Conservation (phyloP, 2,113 vertebrate genomes). For the Noctilio leporinus region DNA sequence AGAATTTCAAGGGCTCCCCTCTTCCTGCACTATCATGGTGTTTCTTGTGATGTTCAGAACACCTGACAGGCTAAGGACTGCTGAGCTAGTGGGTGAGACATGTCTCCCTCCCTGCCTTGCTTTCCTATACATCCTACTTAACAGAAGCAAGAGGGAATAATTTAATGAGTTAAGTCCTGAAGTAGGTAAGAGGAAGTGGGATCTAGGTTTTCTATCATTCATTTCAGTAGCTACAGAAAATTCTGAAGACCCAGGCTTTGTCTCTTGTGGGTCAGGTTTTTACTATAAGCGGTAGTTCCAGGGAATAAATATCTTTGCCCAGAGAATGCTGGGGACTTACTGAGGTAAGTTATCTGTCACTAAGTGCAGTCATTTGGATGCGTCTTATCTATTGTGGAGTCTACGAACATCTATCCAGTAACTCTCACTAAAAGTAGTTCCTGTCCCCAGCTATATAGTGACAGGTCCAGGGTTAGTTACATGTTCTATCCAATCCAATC, state of each 20-base stretch:
- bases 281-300: background rate
- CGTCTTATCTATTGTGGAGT: background rate
- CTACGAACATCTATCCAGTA: background rate
- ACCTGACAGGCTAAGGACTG: too few relatives aligned
- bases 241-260: background rate
- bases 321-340: background rate
- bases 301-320: background rate
- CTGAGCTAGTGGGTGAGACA: too few relatives aligned
- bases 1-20: too few relatives aligned
- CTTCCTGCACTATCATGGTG: too few relatives aligned
- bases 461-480: background rate
- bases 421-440: background rate
- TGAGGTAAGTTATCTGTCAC: background rate
- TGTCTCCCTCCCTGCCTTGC: too few relatives aligned
- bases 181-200: background rate
- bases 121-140: too few relatives aligned
- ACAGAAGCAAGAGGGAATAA: background rate
- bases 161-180: background rate
- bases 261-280: background rate
- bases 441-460: background rate
- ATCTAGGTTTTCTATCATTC: background rate
- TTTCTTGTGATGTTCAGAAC: too few relatives aligned
- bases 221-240: background rate
- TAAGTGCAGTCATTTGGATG: background rate
- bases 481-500: background rate